Evolutionary conservation across 1,140 invertebrate genomes (phyloP).

Genomic region (Nylanderia fulva): DNA sequence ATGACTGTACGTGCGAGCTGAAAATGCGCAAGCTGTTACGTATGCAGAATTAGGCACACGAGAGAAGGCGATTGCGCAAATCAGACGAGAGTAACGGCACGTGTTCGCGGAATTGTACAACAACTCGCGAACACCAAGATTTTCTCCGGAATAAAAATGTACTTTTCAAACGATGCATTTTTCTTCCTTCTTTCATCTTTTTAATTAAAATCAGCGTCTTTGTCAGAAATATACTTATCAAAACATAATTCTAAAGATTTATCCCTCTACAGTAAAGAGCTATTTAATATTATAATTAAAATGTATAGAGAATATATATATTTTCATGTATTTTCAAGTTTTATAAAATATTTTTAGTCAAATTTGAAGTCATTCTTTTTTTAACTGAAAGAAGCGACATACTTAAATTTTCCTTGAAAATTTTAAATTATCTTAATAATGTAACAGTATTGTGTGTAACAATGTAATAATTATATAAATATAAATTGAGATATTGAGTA

Average conservation of each 20-base stretch:
- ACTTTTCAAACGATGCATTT: not conserved
- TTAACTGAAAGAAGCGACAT: no score
- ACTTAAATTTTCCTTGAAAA: no score
- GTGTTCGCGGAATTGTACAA: slow-evolving; percentile 27
- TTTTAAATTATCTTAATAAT: no score
- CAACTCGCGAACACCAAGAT: not conserved
- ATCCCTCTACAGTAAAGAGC: not conserved
- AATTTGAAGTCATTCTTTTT: no score
- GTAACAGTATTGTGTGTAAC: no score
- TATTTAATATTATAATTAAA: no score
- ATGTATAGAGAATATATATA: no score
- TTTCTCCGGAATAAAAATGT: not conserved
- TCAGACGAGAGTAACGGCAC: slow-evolving; percentile 10
- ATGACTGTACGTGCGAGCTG: slow-evolving; percentile 6
- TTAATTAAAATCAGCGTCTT: not conserved
- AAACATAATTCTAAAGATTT: not conserved
- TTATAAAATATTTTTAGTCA: no score
- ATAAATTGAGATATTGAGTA: no score
- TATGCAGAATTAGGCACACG: slow-evolving; percentile 17
- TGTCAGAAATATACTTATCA: not conserved
- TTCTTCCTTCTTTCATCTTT: not conserved
- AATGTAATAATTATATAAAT: not conserved
- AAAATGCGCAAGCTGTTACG: slow-evolving; percentile 11
- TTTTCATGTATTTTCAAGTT: no score
- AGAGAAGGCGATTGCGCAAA: slow-evolving; percentile 1